Conservation (phyloP, 2,888 invertebrate species). For the Laspeyria flexula region DNA sequence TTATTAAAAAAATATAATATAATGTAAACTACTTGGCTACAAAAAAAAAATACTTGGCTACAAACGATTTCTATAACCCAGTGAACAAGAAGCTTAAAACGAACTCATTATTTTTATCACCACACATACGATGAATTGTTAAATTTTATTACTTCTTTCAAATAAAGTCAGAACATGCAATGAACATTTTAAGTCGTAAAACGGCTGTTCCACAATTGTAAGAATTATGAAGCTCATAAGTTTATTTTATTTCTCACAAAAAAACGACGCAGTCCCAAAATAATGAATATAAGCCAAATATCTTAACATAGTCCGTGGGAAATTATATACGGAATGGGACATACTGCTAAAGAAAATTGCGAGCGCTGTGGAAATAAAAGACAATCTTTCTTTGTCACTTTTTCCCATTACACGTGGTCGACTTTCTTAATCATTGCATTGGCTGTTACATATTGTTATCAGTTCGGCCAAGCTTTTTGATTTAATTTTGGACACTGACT, state of each 20-base stretch:
- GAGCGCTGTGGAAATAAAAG: neutral
- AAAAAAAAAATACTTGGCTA: too few relatives aligned
- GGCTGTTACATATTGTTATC: too few relatives aligned
- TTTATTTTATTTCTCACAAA: slow-evolving; percentile 45
- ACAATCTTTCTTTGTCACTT: too few relatives aligned
- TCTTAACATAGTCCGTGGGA: slow-evolving; percentile 38
- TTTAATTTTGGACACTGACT: too few relatives aligned
- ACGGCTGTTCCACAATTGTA: slow-evolving; percentile 35
- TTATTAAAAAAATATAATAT: too few relatives aligned
- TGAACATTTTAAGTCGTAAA: slow-evolving; percentile 46
- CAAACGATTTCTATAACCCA: too few relatives aligned
- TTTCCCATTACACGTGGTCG: too few relatives aligned
- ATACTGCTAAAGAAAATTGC: slow-evolving; percentile 1
- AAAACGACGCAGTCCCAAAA: slow-evolving; percentile 32
- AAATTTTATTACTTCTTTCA: slow-evolving; percentile 36
- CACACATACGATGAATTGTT: slow-evolving; percentile 24
- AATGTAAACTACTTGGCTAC: too few relatives aligned
- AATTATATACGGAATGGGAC: slow-evolving; percentile 16
- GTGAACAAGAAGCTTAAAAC: neutral
- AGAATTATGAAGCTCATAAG: slow-evolving; percentile 49
- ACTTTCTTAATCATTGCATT: too few relatives aligned
- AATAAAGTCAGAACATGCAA: slow-evolving; percentile 48
- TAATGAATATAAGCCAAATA: slow-evolving; percentile 59
- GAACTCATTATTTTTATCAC: slow-evolving; percentile 26
- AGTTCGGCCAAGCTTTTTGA: too few relatives aligned